Conservation (phyloP, 1,140 invertebrate species). For the Bombus terrestris region DNA sequence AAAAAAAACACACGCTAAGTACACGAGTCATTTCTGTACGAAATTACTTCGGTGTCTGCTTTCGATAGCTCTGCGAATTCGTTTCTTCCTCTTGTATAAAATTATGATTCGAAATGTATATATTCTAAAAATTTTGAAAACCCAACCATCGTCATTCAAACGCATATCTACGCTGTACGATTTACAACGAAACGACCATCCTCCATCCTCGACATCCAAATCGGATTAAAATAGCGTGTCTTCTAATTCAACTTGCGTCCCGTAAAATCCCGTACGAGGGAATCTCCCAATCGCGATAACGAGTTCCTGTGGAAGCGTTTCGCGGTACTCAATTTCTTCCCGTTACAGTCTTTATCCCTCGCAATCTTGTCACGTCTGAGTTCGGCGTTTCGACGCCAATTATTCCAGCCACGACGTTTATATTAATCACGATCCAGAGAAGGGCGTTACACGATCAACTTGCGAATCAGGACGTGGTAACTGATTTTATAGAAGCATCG, state of each 20-base stretch:
- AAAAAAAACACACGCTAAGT: neutral
- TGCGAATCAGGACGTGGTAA: slow-evolving; percentile 57
- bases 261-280: neutral
- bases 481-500: slow-evolving; percentile 59
- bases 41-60: too few relatives aligned
- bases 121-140: too few relatives aligned
- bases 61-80: too few relatives aligned
- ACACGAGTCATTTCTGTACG: neutral
- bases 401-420: slow-evolving; percentile 41
- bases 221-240: neutral
- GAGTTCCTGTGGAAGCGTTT: neutral
- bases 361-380: neutral
- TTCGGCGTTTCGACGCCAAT: slow-evolving; percentile 27
- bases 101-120: too few relatives aligned
- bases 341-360: neutral
- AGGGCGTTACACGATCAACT: slow-evolving; percentile 38
- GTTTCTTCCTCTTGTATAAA: too few relatives aligned
- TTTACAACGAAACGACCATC: neutral
- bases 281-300: neutral
- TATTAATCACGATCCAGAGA: slow-evolving; percentile 56
- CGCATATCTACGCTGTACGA: too few relatives aligned
- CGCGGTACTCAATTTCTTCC: slow-evolving; percentile 1
- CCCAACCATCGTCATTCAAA: neutral
- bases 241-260: neutral
- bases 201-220: neutral